A percentile compares a stretch with the other conserved stretches of the same genome.
phyloP scores from a whole-genome alignment of 2,797 vertebrate genomes.

The Sparus aurata region DNA sequence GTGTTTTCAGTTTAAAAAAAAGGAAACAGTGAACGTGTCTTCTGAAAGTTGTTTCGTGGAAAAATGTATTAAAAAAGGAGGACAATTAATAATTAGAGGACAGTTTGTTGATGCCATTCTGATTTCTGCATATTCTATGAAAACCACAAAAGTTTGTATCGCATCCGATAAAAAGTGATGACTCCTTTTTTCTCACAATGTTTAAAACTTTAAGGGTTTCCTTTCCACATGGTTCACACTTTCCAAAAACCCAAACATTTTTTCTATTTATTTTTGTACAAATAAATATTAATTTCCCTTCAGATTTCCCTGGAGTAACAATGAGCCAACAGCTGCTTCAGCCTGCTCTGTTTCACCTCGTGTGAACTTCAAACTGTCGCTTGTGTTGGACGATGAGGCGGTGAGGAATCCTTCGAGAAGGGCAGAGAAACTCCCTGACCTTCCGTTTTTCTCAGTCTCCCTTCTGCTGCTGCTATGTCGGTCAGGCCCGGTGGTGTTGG shows the following conservation, averaged over 20 bases:
- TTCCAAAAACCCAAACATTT: not conserved
- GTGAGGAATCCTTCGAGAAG: constrained; percentile 44
- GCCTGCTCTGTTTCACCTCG: constrained; percentile 44
- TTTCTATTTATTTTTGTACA: not conserved
- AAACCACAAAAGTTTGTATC: constrained; percentile 5
- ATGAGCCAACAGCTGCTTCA: constrained; percentile 32
- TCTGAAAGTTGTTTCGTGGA: no score
- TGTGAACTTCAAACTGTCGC: constrained; percentile 52
- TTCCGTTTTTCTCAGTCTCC: constrained; percentile 59
- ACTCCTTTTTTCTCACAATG: not conserved
- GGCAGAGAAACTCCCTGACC: constrained; percentile 74
- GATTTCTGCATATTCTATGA: constrained; percentile 4
- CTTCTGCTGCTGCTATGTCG: constrained; percentile 62
- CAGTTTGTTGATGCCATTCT: constrained; percentile 2
- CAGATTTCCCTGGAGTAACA: constrained; percentile 7
- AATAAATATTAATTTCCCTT: constrained; percentile 32
- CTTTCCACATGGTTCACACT: constrained; percentile 2
- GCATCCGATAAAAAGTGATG: not conserved
- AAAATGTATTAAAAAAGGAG: no score
- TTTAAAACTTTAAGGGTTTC: not conserved
- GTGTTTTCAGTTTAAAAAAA: no score
- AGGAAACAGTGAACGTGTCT: no score
- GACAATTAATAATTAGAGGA: not conserved
- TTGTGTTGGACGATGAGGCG: constrained; percentile 46
- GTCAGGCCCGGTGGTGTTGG: constrained; percentile 66